A percentile compares a stretch with the other conserved stretches of the same genome.
Conservation (phyloP, 2,888 invertebrate genomes). For the Petrolisthes manimaculis region DNA sequence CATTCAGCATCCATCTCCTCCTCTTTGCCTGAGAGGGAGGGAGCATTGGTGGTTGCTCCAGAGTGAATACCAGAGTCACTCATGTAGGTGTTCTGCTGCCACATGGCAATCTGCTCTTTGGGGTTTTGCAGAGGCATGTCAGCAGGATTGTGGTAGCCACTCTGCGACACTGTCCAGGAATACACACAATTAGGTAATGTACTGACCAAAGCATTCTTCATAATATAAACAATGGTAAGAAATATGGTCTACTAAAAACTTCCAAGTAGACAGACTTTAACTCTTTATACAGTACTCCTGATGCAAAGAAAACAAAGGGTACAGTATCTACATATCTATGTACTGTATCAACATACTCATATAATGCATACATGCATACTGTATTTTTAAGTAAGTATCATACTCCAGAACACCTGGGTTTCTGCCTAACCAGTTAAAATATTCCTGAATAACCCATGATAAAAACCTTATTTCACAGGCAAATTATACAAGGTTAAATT, state of each 20-base stretch:
- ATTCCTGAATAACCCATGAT: no score
- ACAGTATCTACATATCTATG: background rate
- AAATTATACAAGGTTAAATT: no score
- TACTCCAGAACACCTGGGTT: no score
- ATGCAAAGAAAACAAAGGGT: background rate
- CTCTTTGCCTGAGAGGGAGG: conserved; percentile 92
- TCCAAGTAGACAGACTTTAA: background rate
- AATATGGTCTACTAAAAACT: background rate
- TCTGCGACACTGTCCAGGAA: conserved; percentile 59
- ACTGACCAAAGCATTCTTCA: background rate
- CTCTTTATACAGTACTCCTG: background rate
- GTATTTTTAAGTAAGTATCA: no score
- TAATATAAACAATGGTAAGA: background rate
- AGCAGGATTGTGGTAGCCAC: conserved; percentile 64
- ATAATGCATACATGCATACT: no score
- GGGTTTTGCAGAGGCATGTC: conserved; percentile 65
- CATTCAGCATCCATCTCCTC: conserved; percentile 96
- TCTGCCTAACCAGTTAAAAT: no score
- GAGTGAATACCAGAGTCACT: conserved; percentile 97
- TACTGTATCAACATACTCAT: no score
- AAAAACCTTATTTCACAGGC: no score
- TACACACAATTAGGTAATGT: background rate
- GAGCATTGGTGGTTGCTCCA: conserved; percentile 93
- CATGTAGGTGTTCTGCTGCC: conserved; percentile 72
- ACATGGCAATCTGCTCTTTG: conserved; percentile 71